Conservation (phyloP, 1,140 invertebrate genomes). For the Paralvinella palmiformis region DNA sequence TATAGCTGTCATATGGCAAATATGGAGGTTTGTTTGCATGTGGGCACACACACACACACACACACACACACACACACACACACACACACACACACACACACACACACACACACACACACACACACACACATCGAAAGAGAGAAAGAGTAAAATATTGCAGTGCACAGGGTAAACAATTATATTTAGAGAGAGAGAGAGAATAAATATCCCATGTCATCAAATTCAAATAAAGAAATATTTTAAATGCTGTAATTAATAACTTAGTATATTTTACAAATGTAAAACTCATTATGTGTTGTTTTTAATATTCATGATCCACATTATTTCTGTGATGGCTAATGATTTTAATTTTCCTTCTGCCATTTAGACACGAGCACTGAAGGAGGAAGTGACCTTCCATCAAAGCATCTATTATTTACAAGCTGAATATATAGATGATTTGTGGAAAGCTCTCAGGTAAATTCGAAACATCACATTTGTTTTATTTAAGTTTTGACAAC, state of each 20-base stretch:
- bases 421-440: constrained; percentile 29
- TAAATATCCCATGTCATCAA: background rate
- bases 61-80: too few relatives aligned
- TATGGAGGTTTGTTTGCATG: constrained; percentile 33
- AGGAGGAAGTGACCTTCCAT: constrained; percentile 38
- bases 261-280: background rate
- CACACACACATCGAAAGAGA: too few relatives aligned
- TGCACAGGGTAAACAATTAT: too few relatives aligned
- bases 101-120: too few relatives aligned
- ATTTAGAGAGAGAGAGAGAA: too few relatives aligned
- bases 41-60: too few relatives aligned
- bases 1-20: constrained; percentile 29
- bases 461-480: background rate
- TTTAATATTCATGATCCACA: too few relatives aligned
- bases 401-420: constrained; percentile 33
- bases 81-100: too few relatives aligned
- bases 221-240: background rate
- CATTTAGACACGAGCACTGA: constrained; percentile 24
- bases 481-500: background rate
- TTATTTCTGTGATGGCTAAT: too few relatives aligned
- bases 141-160: too few relatives aligned
- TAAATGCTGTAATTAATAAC: background rate
- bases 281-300: background rate
- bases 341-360: too few relatives aligned
- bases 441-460: constrained; percentile 29